phyloP scores from a whole-genome alignment of 2,797 vertebrate genomes.

The Parauchenoglanis ngamensis region DNA sequence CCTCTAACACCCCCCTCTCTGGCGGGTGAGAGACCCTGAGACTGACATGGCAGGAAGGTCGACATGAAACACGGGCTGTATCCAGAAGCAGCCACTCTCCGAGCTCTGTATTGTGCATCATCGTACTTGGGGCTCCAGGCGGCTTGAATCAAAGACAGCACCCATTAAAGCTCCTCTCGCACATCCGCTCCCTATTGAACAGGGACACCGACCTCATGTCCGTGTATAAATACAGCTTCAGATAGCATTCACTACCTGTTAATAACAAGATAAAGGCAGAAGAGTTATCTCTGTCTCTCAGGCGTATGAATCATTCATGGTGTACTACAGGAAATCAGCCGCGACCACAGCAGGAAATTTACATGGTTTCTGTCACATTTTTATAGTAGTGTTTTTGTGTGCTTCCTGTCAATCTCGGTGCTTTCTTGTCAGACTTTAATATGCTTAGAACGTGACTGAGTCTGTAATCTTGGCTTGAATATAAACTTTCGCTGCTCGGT shows the following conservation, averaged over 20 bases:
- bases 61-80: slow-evolving; percentile 38
- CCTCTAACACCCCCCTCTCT: too few relatives aligned
- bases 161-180: slow-evolving; percentile 37
- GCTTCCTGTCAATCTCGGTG: neutral
- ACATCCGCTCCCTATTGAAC: neutral
- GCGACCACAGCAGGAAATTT: slow-evolving; percentile 16
- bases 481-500: neutral
- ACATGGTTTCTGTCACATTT: neutral
- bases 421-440: neutral
- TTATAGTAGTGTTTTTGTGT: neutral
- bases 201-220: neutral
- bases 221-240: neutral
- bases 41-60: slow-evolving; percentile 7
- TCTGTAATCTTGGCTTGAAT: too few relatives aligned
- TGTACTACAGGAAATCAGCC: slow-evolving; percentile 12
- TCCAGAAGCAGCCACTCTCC: slow-evolving; percentile 26
- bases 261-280: neutral
- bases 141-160: slow-evolving; percentile 48
- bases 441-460: neutral
- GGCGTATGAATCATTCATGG: neutral
- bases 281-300: neutral
- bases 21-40: neutral
- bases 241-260: neutral
- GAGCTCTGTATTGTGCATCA: slow-evolving; percentile 10
- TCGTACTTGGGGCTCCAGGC: slow-evolving; percentile 6